These are phyloP conservation scores for Gobio occitaniae DNA, from an alignment of 2,797 vertebrate genomes.

Conservation along the genomic window DNA sequence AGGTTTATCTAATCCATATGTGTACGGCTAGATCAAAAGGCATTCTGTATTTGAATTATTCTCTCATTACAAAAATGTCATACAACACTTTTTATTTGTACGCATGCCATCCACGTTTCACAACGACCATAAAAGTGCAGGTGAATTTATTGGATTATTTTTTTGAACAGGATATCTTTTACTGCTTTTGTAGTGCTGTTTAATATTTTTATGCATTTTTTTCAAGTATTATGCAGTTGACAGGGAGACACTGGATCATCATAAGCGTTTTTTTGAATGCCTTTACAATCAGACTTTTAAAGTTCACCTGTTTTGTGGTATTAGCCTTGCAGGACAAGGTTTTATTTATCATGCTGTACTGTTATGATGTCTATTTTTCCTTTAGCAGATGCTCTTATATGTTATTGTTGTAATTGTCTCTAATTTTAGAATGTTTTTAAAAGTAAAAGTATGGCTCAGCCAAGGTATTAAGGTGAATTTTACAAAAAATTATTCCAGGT, in stretches of 20 bases:
- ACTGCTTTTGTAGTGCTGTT: neutral
- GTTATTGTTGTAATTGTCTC: constrained; percentile 58
- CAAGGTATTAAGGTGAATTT: constrained; percentile 23
- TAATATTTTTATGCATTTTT: neutral
- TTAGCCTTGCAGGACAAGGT: constrained; percentile 81
- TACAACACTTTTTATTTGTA: neutral
- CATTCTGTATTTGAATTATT: neutral
- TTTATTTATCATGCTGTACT: constrained; percentile 60
- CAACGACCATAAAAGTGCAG: neutral
- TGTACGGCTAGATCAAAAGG: neutral
- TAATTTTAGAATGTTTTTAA: constrained; percentile 11
- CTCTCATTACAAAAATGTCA: neutral
- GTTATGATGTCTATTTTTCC: constrained; percentile 55
- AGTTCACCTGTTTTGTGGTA: constrained; percentile 58
- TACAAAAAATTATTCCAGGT: neutral
- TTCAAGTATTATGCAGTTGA: constrained; percentile 3
- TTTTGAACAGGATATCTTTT: neutral
- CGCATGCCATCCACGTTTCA: neutral
- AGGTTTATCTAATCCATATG: neutral
- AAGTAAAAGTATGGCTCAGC: neutral
- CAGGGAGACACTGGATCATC: constrained; percentile 4
- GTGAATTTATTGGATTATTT: neutral
- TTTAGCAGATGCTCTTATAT: constrained; percentile 61
- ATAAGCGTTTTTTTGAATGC: neutral
- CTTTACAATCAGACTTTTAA: constrained; percentile 6